These are phyloP conservation scores for Thripadectes ignobilis DNA, from an alignment of 2,797 vertebrate species.

Conservation along the genomic window DNA sequence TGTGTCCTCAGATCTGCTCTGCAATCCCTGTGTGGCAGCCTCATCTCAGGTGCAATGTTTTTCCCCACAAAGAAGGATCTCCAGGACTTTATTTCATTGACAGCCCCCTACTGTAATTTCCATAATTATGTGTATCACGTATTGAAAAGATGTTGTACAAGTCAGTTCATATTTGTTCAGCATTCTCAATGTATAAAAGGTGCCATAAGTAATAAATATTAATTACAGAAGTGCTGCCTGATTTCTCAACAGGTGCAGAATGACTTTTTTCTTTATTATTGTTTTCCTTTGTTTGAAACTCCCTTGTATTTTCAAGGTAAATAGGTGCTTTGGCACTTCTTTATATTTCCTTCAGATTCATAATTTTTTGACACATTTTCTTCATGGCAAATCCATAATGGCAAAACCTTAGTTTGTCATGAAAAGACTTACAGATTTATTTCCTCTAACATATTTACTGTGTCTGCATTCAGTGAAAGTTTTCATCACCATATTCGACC, in stretches of 20 bases:
- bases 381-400: slow-evolving; percentile 51
- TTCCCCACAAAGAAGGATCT: not conserved
- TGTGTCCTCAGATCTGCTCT: not conserved
- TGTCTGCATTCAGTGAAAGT: not conserved
- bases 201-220: slow-evolving; percentile 57
- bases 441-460: slow-evolving; percentile 28
- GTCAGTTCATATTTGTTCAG: slow-evolving; percentile 46
- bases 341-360: slow-evolving; percentile 56
- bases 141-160: slow-evolving; percentile 27
- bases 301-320: slow-evolving; percentile 24
- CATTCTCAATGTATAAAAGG: slow-evolving; percentile 20
- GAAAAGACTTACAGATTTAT: slow-evolving; percentile 50
- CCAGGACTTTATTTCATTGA: not conserved
- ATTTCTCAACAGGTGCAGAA: not conserved
- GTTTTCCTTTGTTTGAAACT: not conserved
- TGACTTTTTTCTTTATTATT: not conserved
- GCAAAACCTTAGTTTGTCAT: slow-evolving; percentile 34
- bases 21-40: not conserved
- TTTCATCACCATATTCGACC: not conserved
- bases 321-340: slow-evolving; percentile 19
- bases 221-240: slow-evolving; percentile 9
- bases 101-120: slow-evolving; percentile 9
- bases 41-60: not conserved
- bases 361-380: slow-evolving; percentile 52
- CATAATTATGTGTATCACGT: slow-evolving; percentile 3